These are phyloP conservation scores for Brachyptera risi DNA, from an alignment of 2,888 invertebrate species.

Conservation along the genomic window DNA sequence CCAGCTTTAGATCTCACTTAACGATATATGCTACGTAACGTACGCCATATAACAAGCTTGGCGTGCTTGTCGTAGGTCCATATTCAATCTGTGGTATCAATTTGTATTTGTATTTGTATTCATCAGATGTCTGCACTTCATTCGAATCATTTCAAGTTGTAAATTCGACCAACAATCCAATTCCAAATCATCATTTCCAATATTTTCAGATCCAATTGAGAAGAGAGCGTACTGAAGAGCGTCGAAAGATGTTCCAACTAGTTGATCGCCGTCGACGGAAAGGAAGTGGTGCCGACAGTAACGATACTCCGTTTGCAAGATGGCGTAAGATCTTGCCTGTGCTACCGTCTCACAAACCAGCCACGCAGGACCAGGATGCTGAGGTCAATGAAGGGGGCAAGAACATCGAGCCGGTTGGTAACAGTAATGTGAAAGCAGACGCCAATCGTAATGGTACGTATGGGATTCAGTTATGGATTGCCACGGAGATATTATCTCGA, in stretches of 20 bases:
- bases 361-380: constrained; percentile 20
- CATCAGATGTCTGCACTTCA: too few relatives aligned
- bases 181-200: too few relatives aligned
- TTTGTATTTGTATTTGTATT: too few relatives aligned
- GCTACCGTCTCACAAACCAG: constrained; percentile 51
- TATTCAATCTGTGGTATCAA: too few relatives aligned
- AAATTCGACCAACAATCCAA: too few relatives aligned
- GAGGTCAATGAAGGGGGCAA: constrained; percentile 23
- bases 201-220: constrained; percentile 71
- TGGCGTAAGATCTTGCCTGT: constrained; percentile 67
- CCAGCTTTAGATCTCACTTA: too few relatives aligned
- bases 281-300: constrained; percentile 48
- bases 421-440: constrained; percentile 28
- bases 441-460: constrained; percentile 25
- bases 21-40: too few relatives aligned
- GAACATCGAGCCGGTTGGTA: neutral
- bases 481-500: too few relatives aligned
- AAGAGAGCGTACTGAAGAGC: constrained; percentile 87
- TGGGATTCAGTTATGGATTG: too few relatives aligned
- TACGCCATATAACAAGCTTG: too few relatives aligned
- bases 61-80: too few relatives aligned
- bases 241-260: constrained; percentile 87
- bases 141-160: too few relatives aligned
- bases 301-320: constrained; percentile 56
- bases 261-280: constrained; percentile 60